Evolutionary conservation across 2,888 invertebrate species (phyloP), one percentile per base, ranked within the genome.

Genomic region (Balanococcus diminutus): DNA sequence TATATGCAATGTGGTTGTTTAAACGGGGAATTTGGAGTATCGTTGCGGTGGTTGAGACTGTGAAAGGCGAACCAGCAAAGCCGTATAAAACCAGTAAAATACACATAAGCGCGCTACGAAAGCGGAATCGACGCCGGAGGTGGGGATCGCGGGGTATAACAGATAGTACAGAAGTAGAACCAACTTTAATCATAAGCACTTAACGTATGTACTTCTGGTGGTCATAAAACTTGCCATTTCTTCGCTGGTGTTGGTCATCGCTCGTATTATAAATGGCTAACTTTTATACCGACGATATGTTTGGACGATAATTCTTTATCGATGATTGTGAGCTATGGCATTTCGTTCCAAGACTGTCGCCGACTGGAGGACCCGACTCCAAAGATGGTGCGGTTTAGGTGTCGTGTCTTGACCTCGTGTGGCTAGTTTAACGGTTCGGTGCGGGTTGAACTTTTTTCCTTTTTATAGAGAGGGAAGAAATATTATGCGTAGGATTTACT

Each of bases 231-330:
- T 56, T 56, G 9, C 56, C 22, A 56, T 56, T 56, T 56, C 51
- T 51, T 51, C 56, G 19, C 22, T 56, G 22, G 22, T 2, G 56
- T 22, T n/a, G n/a, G 8, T 8, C 22, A 8, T 22, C 22, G 19
- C 2, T 22, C 22, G 56, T 56, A 56, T 67, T 67, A 67, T 67
- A 28, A 67, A 67, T 67, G 67, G 31, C 22, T 8, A 28, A 67
- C 28, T 67, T 67, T 67, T 67, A 22, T 56, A 56, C 22, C 56
- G 14, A 67, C 67, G 67, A 67, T 67, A 67, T 28, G 67, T 67
- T 67, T 67, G n/a, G 28, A 67, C 28, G 11, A 67, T 67, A 67
- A 67, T 67, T 67, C 67, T 28, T 67, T 67, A 67, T 67, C 67
- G 67, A 28, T 67, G 16, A 67, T 67, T 16, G 67, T 31, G 28